These are phyloP conservation scores for Apantesis nais DNA, from an alignment of 2,888 invertebrate species.

Conservation along the genomic window DNA sequence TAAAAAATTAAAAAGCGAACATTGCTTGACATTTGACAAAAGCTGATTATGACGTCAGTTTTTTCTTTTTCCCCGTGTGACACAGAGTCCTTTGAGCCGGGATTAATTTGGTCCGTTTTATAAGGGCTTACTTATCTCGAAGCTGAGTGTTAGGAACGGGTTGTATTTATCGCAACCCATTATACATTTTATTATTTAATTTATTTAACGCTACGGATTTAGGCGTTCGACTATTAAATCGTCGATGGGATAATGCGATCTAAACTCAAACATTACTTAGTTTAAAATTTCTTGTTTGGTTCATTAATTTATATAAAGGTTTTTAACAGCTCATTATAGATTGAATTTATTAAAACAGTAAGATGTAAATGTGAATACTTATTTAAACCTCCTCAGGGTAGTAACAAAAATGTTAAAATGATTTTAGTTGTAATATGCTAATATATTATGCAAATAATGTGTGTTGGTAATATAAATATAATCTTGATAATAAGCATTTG, in stretches of 20 bases:
- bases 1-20: constrained; percentile 77
- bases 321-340: constrained; percentile 40
- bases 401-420: constrained; percentile 19
- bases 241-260: constrained; percentile 78
- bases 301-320: constrained; percentile 58
- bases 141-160: constrained; percentile 75
- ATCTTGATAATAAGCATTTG: constrained; percentile 71
- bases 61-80: constrained; percentile 67
- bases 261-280: constrained; percentile 75
- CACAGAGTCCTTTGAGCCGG: constrained; percentile 77
- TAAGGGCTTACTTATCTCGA: constrained; percentile 83
- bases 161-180: constrained; percentile 83
- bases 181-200: constrained; percentile 85
- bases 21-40: constrained; percentile 82
- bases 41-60: constrained; percentile 85
- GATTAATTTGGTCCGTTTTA: constrained; percentile 84
- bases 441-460: constrained; percentile 54
- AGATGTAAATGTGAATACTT: neutral
- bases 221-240: constrained; percentile 83
- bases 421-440: constrained; percentile 43
- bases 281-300: constrained; percentile 66
- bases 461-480: constrained; percentile 54
- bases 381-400: neutral
- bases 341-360: constrained; percentile 30
- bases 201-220: constrained; percentile 82